Base-by-base conservation (phyloP, 92 coral and sea anemone genomes). In the Palythoa caribaeorum region DNA sequence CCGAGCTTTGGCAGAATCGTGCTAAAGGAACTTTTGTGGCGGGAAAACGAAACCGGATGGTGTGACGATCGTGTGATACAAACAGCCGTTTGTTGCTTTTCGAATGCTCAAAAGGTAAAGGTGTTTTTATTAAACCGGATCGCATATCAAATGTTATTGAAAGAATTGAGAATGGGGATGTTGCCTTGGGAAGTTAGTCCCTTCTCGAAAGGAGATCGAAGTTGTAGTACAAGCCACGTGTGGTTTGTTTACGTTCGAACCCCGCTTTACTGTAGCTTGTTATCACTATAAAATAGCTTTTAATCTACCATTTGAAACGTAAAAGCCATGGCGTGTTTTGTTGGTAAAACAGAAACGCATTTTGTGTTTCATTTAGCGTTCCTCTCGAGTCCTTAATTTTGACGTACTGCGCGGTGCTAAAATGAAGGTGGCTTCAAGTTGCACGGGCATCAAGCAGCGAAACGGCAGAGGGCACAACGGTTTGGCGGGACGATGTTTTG, bases 171-270 rank as follows among this genome's bases (percentile, higher is more conserved):
- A 47, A 35, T 60, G 63, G 60, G 16, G 86, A 65, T 44, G 86
- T 81, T 36, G 86, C 66, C 44, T 20, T 44, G 76, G 40, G 3
- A 38, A 53, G 73, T 66, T 66, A 68, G 62, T 66, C 86, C 76
- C 76, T 71, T 71, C 86, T 63, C 75, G 75, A 66, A 81, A 47
- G 76, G 86, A 71, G 86, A 81, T 65, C 86, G 62, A 81, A 81
- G 40, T 81, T 81, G 86, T 81, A 81, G 63, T 81, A 40, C 74
- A 48, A 81, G 93, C 95, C 98, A 95, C 99, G 94, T 94, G 98
- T 94, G 94, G 87, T 91, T 94, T 92, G 97, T 94, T 93, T 95
- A 96, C 99, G 93, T 93, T 94, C 92, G 53, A 81, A n/a, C 47
- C 39, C 75, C 40, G 86, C 86, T 81, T 81, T 81, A 47, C 76